Evolutionary conservation across 2,113 vertebrate species (phyloP), one percentile per base, ranked within the genome.

Genomic region (Bettongia penicillata): DNA sequence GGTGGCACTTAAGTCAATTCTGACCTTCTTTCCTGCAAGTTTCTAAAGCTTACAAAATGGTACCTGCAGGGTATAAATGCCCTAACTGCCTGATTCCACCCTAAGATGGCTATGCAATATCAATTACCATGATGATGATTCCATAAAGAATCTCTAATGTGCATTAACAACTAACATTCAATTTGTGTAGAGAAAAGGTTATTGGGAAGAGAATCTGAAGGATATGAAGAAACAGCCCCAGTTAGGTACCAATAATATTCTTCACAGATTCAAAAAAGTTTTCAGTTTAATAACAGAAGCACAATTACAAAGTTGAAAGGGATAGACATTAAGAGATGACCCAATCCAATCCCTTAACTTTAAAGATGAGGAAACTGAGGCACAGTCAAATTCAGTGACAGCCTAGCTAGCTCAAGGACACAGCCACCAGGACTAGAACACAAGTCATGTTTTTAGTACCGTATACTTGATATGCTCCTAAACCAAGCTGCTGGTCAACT

Each of bases 141-240:
- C 53, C 61, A 37, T 95, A 95, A 51, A 89, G 95, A 43, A 93
- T 89, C 25, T 95, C 43, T 95, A 95, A 50, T 92, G 91, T 90
- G 43, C 90, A 48, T 48, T 48, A 48, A 48, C 84, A 93, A 28
- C 43, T 94, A 90, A 96, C 93, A 93, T 68, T 90, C n/a, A 91
- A 95, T 49, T 93, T 93, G 47, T 68, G 14, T 90, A 57, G 93
- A 93, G 92, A 51, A n/a, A 51, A 91, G 31, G 51, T 89, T 92
- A 49, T 61, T 14, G 91, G 49, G 51, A 57, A 84, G 43, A 50
- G 51, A 43, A 53, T 77, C 24, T 92, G 51, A 94, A 93, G 12
- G 50, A 94, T 95, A 93, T 94, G 25, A 84, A 91, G 48, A 91
- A 61, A 37, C 12, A 68, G 31, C 31, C 37, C 61, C 61, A 16